Conservation (phyloP, 2,888 invertebrate genomes). For the Dicyrtomina minuta region DNA sequence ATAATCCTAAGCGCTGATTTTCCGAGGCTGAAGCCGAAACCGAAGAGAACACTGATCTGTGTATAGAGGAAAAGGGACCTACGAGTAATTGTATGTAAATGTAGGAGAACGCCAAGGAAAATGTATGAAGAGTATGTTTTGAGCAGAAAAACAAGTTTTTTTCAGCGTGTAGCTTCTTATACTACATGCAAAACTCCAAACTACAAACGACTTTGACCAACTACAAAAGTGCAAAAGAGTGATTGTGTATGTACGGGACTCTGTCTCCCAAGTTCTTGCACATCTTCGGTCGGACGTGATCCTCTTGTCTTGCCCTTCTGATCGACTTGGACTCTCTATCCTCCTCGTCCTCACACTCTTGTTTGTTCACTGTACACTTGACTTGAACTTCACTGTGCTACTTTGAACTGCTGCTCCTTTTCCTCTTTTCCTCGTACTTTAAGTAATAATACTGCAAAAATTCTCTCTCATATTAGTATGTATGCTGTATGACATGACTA, state of each 20-base stretch:
- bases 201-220: no score
- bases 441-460: not conserved
- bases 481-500: no score
- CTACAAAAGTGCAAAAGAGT: not conserved
- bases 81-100: no score
- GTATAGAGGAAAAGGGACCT: not conserved
- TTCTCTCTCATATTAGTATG: conserved; percentile 2
- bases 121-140: not conserved
- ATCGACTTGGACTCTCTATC: conserved; percentile 1
- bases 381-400: conserved; percentile 33
- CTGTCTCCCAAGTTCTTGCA: not conserved
- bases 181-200: not conserved
- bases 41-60: no score
- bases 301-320: conserved; percentile 34
- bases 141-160: conserved; percentile 31
- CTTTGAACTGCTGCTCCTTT: conserved; percentile 10
- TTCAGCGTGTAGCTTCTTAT: not conserved
- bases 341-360: no score
- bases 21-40: not conserved
- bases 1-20: not conserved
- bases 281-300: no score
- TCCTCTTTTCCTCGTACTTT: not conserved
- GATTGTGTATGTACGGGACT: not conserved
- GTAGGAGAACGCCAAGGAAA: no score
- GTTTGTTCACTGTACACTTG: conserved; percentile 9